These are phyloP conservation scores for Mesocentrotus franciscanus DNA, from an alignment of 53 echinoderm and acorn worm species.

Conservation along the genomic window DNA sequence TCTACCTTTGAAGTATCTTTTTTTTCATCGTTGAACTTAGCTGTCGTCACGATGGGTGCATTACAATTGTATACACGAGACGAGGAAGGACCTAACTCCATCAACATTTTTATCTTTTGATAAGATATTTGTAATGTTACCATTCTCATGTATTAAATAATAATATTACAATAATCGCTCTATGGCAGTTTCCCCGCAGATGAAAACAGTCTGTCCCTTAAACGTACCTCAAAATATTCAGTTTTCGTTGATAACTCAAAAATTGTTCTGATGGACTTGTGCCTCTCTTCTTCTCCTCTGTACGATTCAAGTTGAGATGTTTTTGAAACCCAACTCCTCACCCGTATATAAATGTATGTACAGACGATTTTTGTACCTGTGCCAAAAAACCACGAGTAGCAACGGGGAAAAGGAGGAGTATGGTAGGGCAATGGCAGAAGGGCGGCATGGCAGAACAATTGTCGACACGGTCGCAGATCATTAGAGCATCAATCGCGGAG, in stretches of 20 bases:
- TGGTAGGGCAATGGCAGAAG: neutral
- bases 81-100: too few relatives aligned
- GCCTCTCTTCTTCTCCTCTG: too few relatives aligned
- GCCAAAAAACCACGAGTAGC: neutral
- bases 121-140: too few relatives aligned
- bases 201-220: too few relatives aligned
- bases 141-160: too few relatives aligned
- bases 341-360: neutral
- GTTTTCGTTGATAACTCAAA: too few relatives aligned
- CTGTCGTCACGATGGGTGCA: neutral
- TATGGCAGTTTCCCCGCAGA: too few relatives aligned
- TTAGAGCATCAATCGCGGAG: neutral
- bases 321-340: neutral
- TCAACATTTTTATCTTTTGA: too few relatives aligned
- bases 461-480: neutral
- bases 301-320: neutral
- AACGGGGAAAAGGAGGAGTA: neutral
- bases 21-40: neutral
- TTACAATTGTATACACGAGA: neutral
- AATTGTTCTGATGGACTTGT: too few relatives aligned
- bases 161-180: too few relatives aligned
- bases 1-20: neutral
- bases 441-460: slow-evolving; percentile 9
- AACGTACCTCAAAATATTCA: too few relatives aligned
- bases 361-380: slow-evolving; percentile 18